Percentiles rank a stretch among this genome's conserved stretches.
phyloP scores from a whole-genome alignment of 2,888 invertebrate species.

The Sericinus montela region DNA sequence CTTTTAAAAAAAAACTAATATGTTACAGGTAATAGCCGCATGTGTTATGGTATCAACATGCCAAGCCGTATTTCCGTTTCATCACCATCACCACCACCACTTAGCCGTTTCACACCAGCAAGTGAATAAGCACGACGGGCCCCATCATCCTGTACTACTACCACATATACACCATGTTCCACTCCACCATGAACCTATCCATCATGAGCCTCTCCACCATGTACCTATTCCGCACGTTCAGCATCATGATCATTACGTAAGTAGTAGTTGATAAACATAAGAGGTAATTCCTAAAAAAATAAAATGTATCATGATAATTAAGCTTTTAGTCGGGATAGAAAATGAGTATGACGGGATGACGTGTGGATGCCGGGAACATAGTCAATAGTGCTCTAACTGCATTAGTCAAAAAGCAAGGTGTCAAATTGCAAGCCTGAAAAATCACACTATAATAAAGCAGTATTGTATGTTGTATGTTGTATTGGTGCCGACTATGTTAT shows the following conservation, averaged over 20 bases:
- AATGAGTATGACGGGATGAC: no score
- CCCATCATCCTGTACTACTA: slow-evolving; percentile 37
- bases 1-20: not conserved
- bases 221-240: slow-evolving; percentile 40
- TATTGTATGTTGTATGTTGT: no score
- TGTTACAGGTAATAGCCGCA: slow-evolving; percentile 47
- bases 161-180: slow-evolving; percentile 35
- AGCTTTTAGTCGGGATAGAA: no score
- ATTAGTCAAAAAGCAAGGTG: no score
- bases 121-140: slow-evolving; percentile 59
- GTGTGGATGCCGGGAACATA: no score
- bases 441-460: no score
- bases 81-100: slow-evolving; percentile 52
- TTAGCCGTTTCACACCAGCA: slow-evolving; percentile 67
- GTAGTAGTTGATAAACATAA: slow-evolving; percentile 26
- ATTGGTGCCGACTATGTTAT: no score
- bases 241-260: slow-evolving; percentile 64
- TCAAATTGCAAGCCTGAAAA: no score
- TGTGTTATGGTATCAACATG: slow-evolving; percentile 50
- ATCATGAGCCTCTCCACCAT: slow-evolving; percentile 42
- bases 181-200: slow-evolving; percentile 40
- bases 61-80: slow-evolving; percentile 62
- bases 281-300: no score
- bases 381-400: no score
- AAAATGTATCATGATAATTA: no score